phyloP scores from a whole-genome alignment of 2,797 vertebrate genomes.

The Brachyalestes nurse region DNA sequence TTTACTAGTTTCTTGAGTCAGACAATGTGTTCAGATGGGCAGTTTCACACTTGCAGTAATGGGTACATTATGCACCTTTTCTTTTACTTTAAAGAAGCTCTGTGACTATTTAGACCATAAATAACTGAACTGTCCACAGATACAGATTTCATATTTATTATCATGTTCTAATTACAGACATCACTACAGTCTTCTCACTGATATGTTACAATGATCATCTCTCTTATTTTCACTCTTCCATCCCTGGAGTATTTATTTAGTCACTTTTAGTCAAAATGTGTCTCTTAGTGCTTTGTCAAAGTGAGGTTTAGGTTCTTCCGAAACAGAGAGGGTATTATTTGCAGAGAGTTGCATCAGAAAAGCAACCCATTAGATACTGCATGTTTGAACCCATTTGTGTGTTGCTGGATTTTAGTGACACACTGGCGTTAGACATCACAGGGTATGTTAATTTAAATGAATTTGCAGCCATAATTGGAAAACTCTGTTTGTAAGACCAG shows the following conservation, averaged over 20 bases:
- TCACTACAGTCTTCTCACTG: neutral
- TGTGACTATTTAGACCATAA: too few species aligned
- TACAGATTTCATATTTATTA: too few species aligned
- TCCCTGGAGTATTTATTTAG: neutral
- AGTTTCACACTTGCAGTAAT: neutral
- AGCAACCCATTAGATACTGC: neutral
- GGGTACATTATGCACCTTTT: neutral
- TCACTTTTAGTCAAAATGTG: neutral
- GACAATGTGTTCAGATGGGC: neutral
- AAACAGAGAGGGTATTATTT: neutral
- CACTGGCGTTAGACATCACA: neutral
- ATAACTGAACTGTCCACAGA: too few species aligned
- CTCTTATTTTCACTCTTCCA: neutral
- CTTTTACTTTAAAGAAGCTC: neutral
- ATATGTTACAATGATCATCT: neutral
- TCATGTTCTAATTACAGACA: neutral
- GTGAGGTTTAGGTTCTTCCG: neutral
- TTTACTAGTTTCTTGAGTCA: neutral
- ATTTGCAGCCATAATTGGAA: neutral
- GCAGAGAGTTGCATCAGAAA: constrained; percentile 4
- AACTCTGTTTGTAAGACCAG: neutral
- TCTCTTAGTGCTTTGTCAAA: neutral
- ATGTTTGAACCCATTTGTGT: neutral
- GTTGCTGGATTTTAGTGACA: neutral
- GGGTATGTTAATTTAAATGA: neutral